A percentile compares a stretch with the other conserved stretches of the same genome.
phyloP scores from a whole-genome alignment of 2,888 invertebrate genomes.

The Diabrotica balteata region DNA sequence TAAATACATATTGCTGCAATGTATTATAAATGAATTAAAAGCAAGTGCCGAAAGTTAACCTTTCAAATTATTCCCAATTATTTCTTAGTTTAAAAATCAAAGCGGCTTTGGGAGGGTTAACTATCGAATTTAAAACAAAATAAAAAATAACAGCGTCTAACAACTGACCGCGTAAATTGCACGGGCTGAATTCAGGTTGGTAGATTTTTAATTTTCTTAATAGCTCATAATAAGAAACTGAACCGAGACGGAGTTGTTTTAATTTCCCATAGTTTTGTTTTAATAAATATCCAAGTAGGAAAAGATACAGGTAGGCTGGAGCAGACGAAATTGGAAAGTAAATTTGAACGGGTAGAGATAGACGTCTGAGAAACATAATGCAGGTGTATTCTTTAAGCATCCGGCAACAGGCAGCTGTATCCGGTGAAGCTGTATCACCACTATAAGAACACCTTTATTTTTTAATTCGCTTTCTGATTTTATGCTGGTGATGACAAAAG shows the following conservation, averaged over 20 bases:
- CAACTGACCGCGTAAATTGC: constrained; percentile 32
- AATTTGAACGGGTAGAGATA: constrained; percentile 50
- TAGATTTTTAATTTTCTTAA: constrained; percentile 31
- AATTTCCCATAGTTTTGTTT: constrained; percentile 44
- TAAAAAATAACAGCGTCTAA: constrained; percentile 19
- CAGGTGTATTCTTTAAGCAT: constrained; percentile 58
- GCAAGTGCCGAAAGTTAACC: too few species aligned
- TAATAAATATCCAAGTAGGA: constrained; percentile 30
- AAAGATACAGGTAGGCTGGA: constrained; percentile 43
- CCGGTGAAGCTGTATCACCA: constrained; percentile 55
- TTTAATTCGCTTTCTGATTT: constrained; percentile 38
- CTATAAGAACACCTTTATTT: constrained; percentile 53
- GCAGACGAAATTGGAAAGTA: constrained; percentile 48
- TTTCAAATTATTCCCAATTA: too few species aligned
- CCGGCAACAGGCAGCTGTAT: constrained; percentile 60
- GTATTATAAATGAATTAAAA: too few species aligned
- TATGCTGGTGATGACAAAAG: constrained; percentile 36
- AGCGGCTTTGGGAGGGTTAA: constrained; percentile 19
- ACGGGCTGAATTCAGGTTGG: constrained; percentile 26
- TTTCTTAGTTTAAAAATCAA: constrained; percentile 11
- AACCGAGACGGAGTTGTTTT: constrained; percentile 36
- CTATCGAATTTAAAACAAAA: constrained; percentile 22
- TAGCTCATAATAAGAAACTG: constrained; percentile 30
- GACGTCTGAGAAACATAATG: constrained; percentile 55
- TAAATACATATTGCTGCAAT: too few species aligned